Evolutionary conservation across 2,888 invertebrate genomes (phyloP).

Genomic region (Craniophora ligustri): DNA sequence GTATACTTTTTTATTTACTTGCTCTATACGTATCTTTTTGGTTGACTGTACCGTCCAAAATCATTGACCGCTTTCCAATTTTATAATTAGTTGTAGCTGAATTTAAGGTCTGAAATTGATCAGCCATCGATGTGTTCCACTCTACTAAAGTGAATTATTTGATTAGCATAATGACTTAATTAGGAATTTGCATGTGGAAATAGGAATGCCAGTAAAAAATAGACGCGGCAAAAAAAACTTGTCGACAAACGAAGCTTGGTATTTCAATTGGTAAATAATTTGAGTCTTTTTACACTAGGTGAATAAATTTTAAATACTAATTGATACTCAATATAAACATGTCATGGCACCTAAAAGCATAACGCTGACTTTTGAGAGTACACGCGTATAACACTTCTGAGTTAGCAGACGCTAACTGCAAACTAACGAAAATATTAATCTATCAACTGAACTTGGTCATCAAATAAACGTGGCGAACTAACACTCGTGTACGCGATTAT

Average conservation of each 20-base stretch:
- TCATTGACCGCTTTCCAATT: no score
- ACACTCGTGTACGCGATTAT: constrained; percentile 6
- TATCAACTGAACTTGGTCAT: neutral
- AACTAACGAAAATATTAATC: constrained; percentile 2
- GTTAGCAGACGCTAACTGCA: constrained; percentile 9
- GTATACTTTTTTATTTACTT: no score
- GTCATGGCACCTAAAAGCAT: no score
- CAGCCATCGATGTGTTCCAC: no score
- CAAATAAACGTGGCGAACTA: constrained; percentile 7
- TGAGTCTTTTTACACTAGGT: no score
- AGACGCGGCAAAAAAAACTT: constrained; percentile 1
- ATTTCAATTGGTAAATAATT: neutral
- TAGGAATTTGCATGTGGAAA: constrained; percentile 2
- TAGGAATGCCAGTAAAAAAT: constrained; percentile 6
- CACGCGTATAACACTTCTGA: neutral
- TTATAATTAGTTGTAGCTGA: no score
- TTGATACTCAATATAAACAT: no score
- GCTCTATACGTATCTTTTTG: no score
- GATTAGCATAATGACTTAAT: constrained; percentile 4
- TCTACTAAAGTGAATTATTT: constrained; percentile 27
- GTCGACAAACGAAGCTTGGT: neutral
- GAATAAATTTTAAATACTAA: no score
- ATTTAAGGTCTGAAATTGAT: no score
- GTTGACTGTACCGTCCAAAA: no score
- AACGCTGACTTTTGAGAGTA: no score